Evolutionary conservation across 2,113 vertebrate genomes (phyloP).

Genomic region (Halichoeres trimaculatus): DNA sequence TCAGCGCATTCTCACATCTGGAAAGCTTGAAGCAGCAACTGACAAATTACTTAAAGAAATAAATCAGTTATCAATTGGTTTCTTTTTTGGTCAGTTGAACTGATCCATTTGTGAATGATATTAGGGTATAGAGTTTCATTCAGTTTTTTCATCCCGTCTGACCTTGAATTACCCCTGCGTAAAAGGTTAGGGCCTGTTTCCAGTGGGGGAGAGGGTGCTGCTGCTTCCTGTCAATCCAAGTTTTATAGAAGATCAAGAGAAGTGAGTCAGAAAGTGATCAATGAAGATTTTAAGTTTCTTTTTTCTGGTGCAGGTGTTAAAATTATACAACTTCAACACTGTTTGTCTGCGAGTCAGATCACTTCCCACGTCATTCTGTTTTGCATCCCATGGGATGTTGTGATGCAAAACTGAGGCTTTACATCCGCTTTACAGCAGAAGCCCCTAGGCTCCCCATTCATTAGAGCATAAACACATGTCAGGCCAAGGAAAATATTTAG

Average conservation of each 20-base stretch:
- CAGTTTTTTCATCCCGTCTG: background rate
- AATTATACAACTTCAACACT: constrained; percentile 22
- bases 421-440: constrained; percentile 60
- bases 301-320: constrained; percentile 25
- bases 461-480: constrained; percentile 71
- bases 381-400: constrained; percentile 56
- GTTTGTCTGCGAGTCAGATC: constrained; percentile 17
- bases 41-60: background rate
- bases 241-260: constrained; percentile 14
- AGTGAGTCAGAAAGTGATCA: background rate
- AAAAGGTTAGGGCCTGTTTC: constrained; percentile 42
- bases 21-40: background rate
- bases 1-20: background rate
- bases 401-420: constrained; percentile 61
- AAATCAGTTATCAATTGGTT: background rate
- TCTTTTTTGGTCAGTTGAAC: background rate
- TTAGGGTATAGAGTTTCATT: background rate
- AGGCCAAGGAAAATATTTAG: constrained; percentile 74
- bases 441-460: constrained; percentile 50
- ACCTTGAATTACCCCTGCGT: constrained; percentile 11
- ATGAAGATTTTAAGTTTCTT: background rate
- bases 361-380: constrained; percentile 32
- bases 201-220: constrained; percentile 6
- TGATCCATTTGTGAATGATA: background rate
- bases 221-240: constrained; percentile 30